A percentile compares a stretch with the other conserved stretches of the same genome.
Conservation (phyloP, 2,797 vertebrate genomes). For the Acanthornis magna region DNA sequence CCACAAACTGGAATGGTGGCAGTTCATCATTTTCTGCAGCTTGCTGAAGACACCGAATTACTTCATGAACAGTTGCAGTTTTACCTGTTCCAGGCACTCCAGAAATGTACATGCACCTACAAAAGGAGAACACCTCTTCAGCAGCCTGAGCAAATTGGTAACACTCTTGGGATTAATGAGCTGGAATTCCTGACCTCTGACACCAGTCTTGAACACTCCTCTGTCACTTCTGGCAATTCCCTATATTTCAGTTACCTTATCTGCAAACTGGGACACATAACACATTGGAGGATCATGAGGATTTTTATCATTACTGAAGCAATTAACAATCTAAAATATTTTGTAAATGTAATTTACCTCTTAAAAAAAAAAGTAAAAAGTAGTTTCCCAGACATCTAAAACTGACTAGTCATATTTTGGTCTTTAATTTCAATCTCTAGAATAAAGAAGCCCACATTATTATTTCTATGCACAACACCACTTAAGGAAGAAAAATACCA, state of each 20-base stretch:
- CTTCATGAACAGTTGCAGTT: slow-evolving; percentile 93
- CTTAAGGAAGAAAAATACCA: neutral
- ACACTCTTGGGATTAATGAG: neutral
- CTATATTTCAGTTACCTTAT: neutral
- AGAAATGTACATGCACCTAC: slow-evolving; percentile 97
- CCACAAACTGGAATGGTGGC: slow-evolving; percentile 83
- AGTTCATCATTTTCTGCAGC: slow-evolving; percentile 82
- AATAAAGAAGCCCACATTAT: neutral
- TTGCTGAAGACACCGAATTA: slow-evolving; percentile 84
- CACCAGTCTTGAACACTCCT: neutral
- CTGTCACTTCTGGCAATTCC: neutral
- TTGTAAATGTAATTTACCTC: neutral
- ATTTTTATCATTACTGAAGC: neutral
- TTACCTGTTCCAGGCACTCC: slow-evolving; percentile 97
- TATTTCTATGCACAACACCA: neutral
- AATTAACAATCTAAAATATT: neutral
- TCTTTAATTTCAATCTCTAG: neutral
- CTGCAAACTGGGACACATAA: neutral
- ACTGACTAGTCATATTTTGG: neutral
- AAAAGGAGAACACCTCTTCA: neutral
- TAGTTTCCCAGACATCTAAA: neutral
- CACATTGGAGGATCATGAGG: neutral
- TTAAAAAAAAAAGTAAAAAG: neutral
- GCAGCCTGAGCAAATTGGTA: neutral
- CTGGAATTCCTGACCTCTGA: neutral